Evolutionary conservation across 2,113 vertebrate species (phyloP).

Genomic region (Phaethon lepturus): DNA sequence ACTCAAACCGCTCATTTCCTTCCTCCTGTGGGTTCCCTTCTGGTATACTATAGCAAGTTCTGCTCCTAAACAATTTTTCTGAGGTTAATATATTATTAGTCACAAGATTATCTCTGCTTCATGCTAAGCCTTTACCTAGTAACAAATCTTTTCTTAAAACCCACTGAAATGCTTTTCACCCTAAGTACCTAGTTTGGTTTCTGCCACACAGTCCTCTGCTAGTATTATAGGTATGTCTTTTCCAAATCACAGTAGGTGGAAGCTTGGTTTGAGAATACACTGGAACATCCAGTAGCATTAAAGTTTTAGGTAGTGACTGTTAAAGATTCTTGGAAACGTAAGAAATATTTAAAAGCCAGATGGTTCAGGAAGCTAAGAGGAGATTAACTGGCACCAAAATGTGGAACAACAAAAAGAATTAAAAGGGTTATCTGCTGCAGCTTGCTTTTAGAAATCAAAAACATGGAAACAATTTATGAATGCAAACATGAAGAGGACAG

Average conservation of each 20-base stretch:
- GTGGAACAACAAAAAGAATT: neutral
- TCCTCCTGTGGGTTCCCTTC: neutral
- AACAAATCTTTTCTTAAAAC: neutral
- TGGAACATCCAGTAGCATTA: neutral
- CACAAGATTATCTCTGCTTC: neutral
- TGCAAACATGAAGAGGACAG: neutral
- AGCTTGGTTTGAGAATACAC: neutral
- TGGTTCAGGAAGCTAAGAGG: neutral
- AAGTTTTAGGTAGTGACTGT: neutral
- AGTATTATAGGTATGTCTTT: neutral
- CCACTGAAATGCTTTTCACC: neutral
- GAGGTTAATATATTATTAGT: neutral
- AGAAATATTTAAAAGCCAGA: neutral
- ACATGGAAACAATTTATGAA: neutral
- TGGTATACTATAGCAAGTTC: neutral
- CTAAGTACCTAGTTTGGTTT: neutral
- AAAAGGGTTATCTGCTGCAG: neutral
- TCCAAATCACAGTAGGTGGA: neutral
- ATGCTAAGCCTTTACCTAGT: neutral
- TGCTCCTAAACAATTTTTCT: neutral
- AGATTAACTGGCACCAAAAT: neutral
- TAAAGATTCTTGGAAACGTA: neutral
- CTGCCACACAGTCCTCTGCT: neutral
- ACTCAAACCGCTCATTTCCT: neutral
- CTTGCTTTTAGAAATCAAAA: neutral